Evolutionary conservation across 1,140 invertebrate species (phyloP), one percentile per base, ranked within the genome.

Genomic region (Armadillidium nasatum): DNA sequence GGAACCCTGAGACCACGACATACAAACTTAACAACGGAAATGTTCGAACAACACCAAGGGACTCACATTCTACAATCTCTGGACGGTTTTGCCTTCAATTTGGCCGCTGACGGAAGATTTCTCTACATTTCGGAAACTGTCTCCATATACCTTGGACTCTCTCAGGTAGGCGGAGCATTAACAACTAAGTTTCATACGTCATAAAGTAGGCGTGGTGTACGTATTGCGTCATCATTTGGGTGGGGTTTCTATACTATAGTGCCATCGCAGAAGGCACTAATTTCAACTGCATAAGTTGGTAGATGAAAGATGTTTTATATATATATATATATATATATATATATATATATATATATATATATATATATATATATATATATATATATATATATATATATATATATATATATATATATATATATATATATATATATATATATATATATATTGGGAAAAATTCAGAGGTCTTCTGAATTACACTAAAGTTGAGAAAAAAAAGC

Each of bases 91-190:
- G 95, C 94, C 78, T 91, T 98, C 86, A 93, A 94, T 19, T 89
- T 98, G 68, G 94, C 93, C 46, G 93, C 93, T 82, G 96, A 98
- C 87, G 96, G 95, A 79, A 89, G 96, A 83, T 98, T 98, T 87
- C 89, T 98, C 83, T 98, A 98, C 88, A 97, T 98, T 88, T 98
- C 96, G 79, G 96, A 98, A 89, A 98, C 96, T 80, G 96, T 98
- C 82, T 98, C 96, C 83, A 98, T 98, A 86, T 98, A 98, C 88
- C 90, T 98, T 84, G 96, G 96, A 82, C 90, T 98, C 84, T 98
- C 96, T 86, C 96, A 98, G 91, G 95, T 97, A 60, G 69, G 73
- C 44, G n/a, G 71, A 15, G 15, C 21, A n/a, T 66, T n/a, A 3
- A 7, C 22, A 11, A 19, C 43, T 1, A 15, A 19, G 13, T 3